Conservation (phyloP, 2,888 invertebrate genomes). For the Euplexia lucipara region DNA sequence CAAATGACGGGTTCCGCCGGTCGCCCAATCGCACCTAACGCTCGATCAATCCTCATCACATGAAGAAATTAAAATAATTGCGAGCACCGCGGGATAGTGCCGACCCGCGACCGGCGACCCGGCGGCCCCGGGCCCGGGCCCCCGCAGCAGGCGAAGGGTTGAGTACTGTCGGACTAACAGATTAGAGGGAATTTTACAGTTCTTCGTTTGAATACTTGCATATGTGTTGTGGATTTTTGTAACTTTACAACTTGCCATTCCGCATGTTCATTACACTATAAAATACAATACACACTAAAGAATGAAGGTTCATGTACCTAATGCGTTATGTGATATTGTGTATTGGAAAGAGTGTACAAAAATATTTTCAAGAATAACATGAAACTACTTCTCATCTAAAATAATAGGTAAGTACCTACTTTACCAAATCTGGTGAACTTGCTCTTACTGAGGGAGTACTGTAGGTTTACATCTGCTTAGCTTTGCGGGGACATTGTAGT, state of each 20-base stretch:
- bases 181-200: slow-evolving; percentile 40
- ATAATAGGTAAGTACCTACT: too few relatives aligned
- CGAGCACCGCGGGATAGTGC: slow-evolving; percentile 80
- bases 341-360: too few relatives aligned
- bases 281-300: too few relatives aligned
- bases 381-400: too few relatives aligned
- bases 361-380: too few relatives aligned
- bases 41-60: slow-evolving; percentile 85
- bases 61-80: slow-evolving; percentile 90
- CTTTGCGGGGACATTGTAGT: too few relatives aligned
- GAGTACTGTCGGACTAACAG: slow-evolving; percentile 68
- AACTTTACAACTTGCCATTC: neutral
- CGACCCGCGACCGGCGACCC: slow-evolving; percentile 38
- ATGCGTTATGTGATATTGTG: too few relatives aligned
- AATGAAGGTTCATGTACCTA: too few relatives aligned
- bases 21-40: slow-evolving; percentile 81
- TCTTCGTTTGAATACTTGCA: slow-evolving; percentile 11
- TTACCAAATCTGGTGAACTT: too few relatives aligned
- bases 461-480: too few relatives aligned
- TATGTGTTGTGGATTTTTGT: neutral
- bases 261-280: neutral
- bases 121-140: slow-evolving; percentile 61
- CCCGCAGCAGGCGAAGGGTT: slow-evolving; percentile 73
- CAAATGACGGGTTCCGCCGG: slow-evolving; percentile 78
- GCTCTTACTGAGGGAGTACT: too few relatives aligned